Base-by-base conservation (phyloP, 1,140 invertebrate genomes). In the Euschistus heros region DNA sequence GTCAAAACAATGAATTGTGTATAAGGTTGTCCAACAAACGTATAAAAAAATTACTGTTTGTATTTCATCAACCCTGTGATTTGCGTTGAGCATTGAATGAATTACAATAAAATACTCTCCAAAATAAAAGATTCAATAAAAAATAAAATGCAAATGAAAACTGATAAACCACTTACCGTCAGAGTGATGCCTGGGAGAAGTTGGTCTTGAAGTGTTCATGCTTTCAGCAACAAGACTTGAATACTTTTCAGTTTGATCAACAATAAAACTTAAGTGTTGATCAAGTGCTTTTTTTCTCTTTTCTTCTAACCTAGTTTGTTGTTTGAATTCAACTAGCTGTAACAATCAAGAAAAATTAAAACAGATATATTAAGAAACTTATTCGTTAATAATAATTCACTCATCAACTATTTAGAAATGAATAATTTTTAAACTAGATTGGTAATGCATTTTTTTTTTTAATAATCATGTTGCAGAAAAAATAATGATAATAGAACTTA, bases 201-300 rank as follows among this genome's bases (percentile, higher is more conserved):
- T 74, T 74, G 22, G 76, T 70, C 7, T 72, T 27, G 78, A 80
- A 7, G 80, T 84, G 71, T 84, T 88, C 77, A 91, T 84, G 63
- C 87, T 87, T 74, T 90, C 90, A 10, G 91, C 90, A 33, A 95
- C 76, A 77, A 91, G 85, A 3, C 89, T 88, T 26, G 94, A 97
- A 79, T 96, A 97, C 74, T 97, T 96, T 78, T 99, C 96, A 0
- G 97, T 98, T 78, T 97, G 93, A 78, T 96, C 94, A 54, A 99
- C 94, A 73, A 99, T 97, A 74, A 97, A 98, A 76, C 93, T 97
- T 22, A 99, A 80, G 76, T 99, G 96, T 69, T 97, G 87, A 80
- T 99, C 96, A 50, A 98, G 80, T 0, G 94, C 94, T 72, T 95
- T 89, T 74, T 98, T 97, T 63, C 92, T 82, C 72, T 96, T 95